Evolutionary conservation across 2,888 invertebrate species (phyloP).

Genomic region (Calameuta idolon): DNA sequence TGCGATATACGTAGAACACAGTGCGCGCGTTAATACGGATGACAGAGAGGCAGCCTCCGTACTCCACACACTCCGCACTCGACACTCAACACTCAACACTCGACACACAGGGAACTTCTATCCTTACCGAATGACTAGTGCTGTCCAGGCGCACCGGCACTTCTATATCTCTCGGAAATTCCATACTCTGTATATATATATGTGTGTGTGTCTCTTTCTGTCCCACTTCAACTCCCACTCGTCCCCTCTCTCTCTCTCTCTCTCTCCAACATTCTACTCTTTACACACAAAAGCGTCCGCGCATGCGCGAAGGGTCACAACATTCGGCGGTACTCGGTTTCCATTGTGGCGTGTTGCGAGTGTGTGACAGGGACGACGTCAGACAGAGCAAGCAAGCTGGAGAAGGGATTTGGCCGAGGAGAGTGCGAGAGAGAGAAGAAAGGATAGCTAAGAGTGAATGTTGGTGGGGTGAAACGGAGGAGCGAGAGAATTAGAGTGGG

Average conservation of each 20-base stretch:
- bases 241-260: background rate
- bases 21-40: no score
- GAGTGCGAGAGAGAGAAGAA: slow-evolving; percentile 26
- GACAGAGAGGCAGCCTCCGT: no score
- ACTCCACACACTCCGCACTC: no score
- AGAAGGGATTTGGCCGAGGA: background rate
- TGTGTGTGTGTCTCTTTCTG: background rate
- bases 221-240: slow-evolving; percentile 13
- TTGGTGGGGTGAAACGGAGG: slow-evolving; percentile 27
- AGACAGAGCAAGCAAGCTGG: slow-evolving; percentile 9
- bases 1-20: no score
- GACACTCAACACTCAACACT: no score
- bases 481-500: background rate
- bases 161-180: slow-evolving; percentile 16
- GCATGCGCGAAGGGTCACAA: slow-evolving; percentile 21
- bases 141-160: slow-evolving; percentile 39
- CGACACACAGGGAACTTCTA: background rate
- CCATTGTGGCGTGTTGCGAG: background rate
- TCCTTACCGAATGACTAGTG: slow-evolving; percentile 41
- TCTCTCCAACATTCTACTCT: background rate
- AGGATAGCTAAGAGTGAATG: slow-evolving; percentile 27
- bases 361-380: slow-evolving; percentile 12
- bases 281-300: background rate
- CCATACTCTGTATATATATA: no score
- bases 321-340: slow-evolving; percentile 37